phyloP scores from a whole-genome alignment of 2,797 vertebrate species.

The Bovichtus variegatus region DNA sequence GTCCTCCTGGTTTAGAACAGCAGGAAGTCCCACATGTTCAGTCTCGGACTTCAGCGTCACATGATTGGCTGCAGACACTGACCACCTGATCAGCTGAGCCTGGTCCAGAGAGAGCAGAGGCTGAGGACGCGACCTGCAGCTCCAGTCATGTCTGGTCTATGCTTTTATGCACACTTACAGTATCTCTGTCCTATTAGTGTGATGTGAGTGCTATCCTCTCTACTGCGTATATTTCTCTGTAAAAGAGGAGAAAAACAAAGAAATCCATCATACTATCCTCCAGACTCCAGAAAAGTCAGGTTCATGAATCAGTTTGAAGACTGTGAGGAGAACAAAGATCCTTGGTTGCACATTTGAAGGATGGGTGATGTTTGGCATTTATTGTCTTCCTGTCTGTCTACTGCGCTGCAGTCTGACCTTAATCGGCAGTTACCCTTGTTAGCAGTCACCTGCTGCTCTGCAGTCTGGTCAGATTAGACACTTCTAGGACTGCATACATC shows the following conservation, averaged over 20 bases:
- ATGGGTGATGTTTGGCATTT: constrained; percentile 57
- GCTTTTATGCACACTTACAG: not conserved
- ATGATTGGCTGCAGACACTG: constrained; percentile 44
- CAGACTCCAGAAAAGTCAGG: constrained; percentile 2
- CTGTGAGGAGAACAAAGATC: constrained; percentile 33
- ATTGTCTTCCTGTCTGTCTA: constrained; percentile 58
- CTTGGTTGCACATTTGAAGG: constrained; percentile 27
- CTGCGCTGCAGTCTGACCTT: constrained; percentile 73
- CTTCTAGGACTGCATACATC: constrained; percentile 63
- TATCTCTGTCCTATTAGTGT: constrained; percentile 3
- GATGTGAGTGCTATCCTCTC: not conserved
- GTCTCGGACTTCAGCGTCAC: constrained; percentile 43
- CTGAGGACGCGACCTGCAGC: constrained; percentile 7
- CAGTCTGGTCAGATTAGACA: constrained; percentile 78
- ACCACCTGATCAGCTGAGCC: constrained; percentile 42
- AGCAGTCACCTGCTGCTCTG: constrained; percentile 72
- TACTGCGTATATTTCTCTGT: not conserved
- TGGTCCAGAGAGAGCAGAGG: constrained; percentile 18
- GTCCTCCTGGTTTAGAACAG: constrained; percentile 38
- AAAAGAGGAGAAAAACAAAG: not conserved
- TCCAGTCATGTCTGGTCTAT: not conserved
- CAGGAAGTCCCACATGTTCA: constrained; percentile 55
- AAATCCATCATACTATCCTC: not conserved
- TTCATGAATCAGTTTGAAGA: constrained; percentile 33
- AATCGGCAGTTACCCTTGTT: constrained; percentile 83